These are phyloP conservation scores for Tupaia tana DNA, from an alignment of 2,113 vertebrate genomes.

Conservation along the genomic window DNA sequence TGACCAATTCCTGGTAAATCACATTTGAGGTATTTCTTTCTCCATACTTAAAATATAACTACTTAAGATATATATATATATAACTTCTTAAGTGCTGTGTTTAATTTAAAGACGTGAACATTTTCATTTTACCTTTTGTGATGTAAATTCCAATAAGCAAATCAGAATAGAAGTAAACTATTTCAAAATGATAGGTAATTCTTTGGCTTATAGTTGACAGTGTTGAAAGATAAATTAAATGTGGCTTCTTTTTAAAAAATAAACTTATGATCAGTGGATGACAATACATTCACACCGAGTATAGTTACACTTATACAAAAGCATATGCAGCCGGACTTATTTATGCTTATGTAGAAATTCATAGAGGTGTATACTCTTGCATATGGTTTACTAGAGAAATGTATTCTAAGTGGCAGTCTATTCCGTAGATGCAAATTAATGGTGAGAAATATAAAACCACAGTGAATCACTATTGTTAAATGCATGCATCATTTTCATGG, in stretches of 20 bases:
- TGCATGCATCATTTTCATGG: neutral
- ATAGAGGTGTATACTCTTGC: conserved; percentile 30
- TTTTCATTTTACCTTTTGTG: conserved; percentile 39
- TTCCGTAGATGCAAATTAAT: conserved; percentile 64
- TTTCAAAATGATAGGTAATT: conserved; percentile 54
- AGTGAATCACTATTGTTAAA: conserved; percentile 28
- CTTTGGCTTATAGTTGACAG: conserved; percentile 9
- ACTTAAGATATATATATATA: neutral
- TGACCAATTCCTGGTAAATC: conserved; percentile 17
- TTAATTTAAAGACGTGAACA: conserved; percentile 55
- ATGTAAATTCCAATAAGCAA: conserved; percentile 9
- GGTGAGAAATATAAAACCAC: conserved; percentile 30
- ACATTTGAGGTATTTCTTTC: conserved; percentile 10
- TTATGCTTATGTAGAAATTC: conserved; percentile 27
- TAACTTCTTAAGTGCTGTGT: conserved; percentile 19
- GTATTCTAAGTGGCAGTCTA: conserved; percentile 41
- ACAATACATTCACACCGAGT: neutral
- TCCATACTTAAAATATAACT: conserved; percentile 1
- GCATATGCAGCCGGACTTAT: conserved; percentile 3
- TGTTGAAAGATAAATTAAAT: conserved; percentile 54
- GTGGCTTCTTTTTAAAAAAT: conserved; percentile 51
- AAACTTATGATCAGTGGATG: conserved; percentile 37
- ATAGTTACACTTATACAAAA: conserved; percentile 45
- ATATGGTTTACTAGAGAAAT: conserved; percentile 34
- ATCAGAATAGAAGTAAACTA: conserved; percentile 33